Evolutionary conservation across 2,113 vertebrate species (phyloP).

Genomic region (Donacobius atricapilla): DNA sequence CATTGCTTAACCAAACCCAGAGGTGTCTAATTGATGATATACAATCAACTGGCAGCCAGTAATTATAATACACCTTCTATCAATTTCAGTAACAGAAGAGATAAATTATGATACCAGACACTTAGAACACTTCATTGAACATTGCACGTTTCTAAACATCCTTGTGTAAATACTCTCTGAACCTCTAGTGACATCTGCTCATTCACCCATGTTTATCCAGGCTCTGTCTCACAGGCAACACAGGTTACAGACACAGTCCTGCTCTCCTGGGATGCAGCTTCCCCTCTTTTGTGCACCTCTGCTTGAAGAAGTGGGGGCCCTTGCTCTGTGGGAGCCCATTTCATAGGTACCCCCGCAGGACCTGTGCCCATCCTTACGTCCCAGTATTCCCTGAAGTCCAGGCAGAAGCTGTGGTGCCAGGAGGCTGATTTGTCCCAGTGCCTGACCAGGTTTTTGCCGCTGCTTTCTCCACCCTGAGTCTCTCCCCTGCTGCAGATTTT

Average conservation of each 20-base stretch:
- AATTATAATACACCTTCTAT: neutral
- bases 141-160: neutral
- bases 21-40: neutral
- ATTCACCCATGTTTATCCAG: neutral
- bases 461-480: neutral
- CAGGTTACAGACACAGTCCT: neutral
- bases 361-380: neutral
- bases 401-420: neutral
- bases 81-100: neutral
- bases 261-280: neutral
- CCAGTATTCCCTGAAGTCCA: neutral
- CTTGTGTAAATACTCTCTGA: neutral
- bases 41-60: neutral
- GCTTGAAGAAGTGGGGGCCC: neutral
- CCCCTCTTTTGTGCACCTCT: neutral
- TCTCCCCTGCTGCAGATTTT: neutral
- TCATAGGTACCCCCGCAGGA: accelerated
- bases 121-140: neutral
- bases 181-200: neutral
- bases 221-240: neutral
- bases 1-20: neutral
- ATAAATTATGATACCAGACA: neutral
- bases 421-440: neutral
- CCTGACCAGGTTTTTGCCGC: neutral
- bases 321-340: neutral